Percentiles rank a stretch among this genome's conserved stretches.
These are phyloP conservation scores for Struthidea cinerea DNA, from an alignment of 2,113 vertebrate species.

Conservation along the genomic window DNA sequence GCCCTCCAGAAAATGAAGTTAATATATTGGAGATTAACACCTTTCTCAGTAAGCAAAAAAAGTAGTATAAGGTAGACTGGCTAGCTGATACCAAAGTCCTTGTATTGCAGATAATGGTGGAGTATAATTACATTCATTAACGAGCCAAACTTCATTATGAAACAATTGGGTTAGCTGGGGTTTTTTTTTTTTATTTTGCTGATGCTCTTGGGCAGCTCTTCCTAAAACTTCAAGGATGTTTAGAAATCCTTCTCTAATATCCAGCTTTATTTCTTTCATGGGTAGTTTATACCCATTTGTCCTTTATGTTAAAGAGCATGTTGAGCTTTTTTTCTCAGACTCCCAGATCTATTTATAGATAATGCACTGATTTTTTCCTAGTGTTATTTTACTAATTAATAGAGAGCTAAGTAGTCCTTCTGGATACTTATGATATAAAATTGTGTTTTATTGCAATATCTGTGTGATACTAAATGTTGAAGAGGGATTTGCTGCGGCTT, in stretches of 20 bases:
- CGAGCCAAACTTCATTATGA: neutral
- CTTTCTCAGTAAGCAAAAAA: neutral
- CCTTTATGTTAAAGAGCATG: neutral
- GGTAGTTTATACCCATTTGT: neutral
- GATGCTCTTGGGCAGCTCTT: neutral
- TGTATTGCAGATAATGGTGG: neutral
- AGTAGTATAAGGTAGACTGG: neutral
- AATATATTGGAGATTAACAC: neutral
- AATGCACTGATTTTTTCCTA: neutral
- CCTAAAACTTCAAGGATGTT: neutral
- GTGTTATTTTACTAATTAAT: neutral
- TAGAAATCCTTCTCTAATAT: neutral
- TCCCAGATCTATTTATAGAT: neutral
- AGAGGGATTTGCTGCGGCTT: neutral
- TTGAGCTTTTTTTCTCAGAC: neutral
- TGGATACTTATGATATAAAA: neutral
- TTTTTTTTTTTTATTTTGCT: neutral
- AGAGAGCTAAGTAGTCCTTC: neutral
- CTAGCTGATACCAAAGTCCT: neutral
- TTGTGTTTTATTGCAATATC: neutral
- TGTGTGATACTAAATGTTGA: fast-evolving
- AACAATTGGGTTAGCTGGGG: neutral
- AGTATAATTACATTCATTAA: neutral
- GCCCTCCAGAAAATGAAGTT: neutral
- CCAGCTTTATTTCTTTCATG: neutral